Conservation (phyloP, 2,797 vertebrate genomes). For the Anolis apletophallus region DNA sequence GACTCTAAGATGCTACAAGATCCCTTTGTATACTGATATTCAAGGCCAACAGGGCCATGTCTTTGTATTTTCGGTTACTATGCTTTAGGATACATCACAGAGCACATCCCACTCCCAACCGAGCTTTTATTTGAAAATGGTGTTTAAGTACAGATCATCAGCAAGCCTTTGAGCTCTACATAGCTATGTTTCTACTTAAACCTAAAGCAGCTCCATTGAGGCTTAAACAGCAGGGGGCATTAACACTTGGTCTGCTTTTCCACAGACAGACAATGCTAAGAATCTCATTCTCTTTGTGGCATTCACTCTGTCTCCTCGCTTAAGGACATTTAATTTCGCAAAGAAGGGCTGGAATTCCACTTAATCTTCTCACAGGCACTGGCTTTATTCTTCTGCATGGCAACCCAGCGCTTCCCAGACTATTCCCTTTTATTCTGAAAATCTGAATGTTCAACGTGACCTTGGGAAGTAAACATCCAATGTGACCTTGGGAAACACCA, state of each 20-base stretch:
- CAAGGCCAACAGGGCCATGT: too few relatives aligned
- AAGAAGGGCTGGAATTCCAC: slow-evolving; percentile 40
- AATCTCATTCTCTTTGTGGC: slow-evolving; percentile 37
- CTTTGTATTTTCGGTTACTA: neutral
- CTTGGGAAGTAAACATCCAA: neutral
- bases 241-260: slow-evolving; percentile 39
- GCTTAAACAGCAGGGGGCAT: slow-evolving; percentile 70
- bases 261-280: neutral
- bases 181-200: slow-evolving; percentile 30
- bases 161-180: slow-evolving; percentile 24
- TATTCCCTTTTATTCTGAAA: neutral
- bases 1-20: too few relatives aligned
- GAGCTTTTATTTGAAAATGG: slow-evolving; percentile 21
- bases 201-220: slow-evolving; percentile 31
- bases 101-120: neutral
- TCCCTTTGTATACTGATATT: too few relatives aligned
- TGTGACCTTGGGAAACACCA: neutral
- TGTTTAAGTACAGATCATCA: neutral
- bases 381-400: slow-evolving; percentile 19
- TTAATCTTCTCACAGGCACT: slow-evolving; percentile 11
- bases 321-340: slow-evolving; percentile 14
- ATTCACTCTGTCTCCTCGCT: slow-evolving; percentile 14
- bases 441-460: slow-evolving; percentile 10
- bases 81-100: neutral
- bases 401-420: neutral